Conservation (phyloP, 1,140 invertebrate genomes). For the Phymastichus coffea region DNA sequence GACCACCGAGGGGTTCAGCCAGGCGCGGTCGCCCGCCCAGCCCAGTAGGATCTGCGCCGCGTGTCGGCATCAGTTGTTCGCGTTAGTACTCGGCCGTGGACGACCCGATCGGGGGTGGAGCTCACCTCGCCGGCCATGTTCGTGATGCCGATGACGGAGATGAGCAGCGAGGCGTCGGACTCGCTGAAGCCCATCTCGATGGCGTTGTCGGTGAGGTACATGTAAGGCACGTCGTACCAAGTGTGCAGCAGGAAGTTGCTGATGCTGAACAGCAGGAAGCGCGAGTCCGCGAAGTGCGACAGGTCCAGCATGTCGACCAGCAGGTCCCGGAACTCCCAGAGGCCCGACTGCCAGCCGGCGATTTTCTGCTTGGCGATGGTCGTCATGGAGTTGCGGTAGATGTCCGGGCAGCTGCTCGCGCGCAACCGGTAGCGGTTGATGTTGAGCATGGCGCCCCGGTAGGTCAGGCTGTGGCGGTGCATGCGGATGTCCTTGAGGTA, state of each 20-base stretch:
- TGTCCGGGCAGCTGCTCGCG: slow-evolving; percentile 84
- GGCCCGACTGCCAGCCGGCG: slow-evolving; percentile 70
- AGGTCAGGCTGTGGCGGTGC: slow-evolving; percentile 76
- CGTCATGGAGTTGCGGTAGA: slow-evolving; percentile 83
- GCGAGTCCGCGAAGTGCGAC: slow-evolving; percentile 72
- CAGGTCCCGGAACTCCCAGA: slow-evolving; percentile 76
- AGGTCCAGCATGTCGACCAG: slow-evolving; percentile 77
- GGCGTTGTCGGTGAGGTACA: slow-evolving; percentile 79
- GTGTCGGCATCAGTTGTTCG: too few relatives aligned
- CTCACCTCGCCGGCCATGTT: slow-evolving; percentile 84
- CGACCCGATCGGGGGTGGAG: too few relatives aligned
- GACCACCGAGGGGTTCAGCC: slow-evolving; percentile 71
- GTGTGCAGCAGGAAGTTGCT: slow-evolving; percentile 85
- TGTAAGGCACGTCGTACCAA: slow-evolving; percentile 87
- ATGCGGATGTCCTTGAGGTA: slow-evolving; percentile 71
- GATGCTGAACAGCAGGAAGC: slow-evolving; percentile 77
- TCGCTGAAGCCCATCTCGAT: slow-evolving; percentile 71
- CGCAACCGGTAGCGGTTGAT: slow-evolving; percentile 77
- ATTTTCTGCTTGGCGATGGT: slow-evolving; percentile 80
- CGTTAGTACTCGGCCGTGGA: too few relatives aligned
- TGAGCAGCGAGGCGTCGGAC: slow-evolving; percentile 74
- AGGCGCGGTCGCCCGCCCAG: slow-evolving; percentile 80
- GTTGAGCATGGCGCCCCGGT: slow-evolving; percentile 83
- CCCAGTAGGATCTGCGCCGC: slow-evolving; percentile 81
- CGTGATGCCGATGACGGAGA: slow-evolving; percentile 81